These are phyloP conservation scores for Antheraea yamamai DNA, from an alignment of 2,888 invertebrate species.

Conservation along the genomic window DNA sequence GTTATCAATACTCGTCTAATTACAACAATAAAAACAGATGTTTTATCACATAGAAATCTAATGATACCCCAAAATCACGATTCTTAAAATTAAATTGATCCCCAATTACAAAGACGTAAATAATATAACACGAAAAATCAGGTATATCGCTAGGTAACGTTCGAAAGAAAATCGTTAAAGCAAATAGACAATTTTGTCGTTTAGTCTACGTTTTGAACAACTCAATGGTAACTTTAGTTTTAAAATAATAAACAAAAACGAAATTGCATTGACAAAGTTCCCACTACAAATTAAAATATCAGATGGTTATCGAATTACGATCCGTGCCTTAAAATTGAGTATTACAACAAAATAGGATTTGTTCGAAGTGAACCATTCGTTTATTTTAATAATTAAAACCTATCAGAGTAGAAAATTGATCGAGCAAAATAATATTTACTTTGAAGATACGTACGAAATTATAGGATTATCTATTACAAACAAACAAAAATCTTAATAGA, in stretches of 20 bases:
- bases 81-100: constrained; percentile 78
- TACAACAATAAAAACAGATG: constrained; percentile 54
- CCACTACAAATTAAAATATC: constrained; percentile 29
- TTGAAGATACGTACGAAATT: constrained; percentile 35
- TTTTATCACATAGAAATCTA: constrained; percentile 76
- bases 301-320: constrained; percentile 32
- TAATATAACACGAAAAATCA: constrained; percentile 71
- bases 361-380: constrained; percentile 24
- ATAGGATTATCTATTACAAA: constrained; percentile 27
- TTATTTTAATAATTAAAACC: constrained; percentile 17
- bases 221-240: constrained; percentile 78
- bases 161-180: constrained; percentile 72
- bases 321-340: constrained; percentile 52
- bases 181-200: constrained; percentile 63
- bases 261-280: constrained; percentile 53
- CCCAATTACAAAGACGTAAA: constrained; percentile 68
- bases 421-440: constrained; percentile 26
- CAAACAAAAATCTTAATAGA: constrained; percentile 45
- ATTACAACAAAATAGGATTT: constrained; percentile 40
- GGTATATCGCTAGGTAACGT: constrained; percentile 78
- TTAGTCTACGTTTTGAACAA: constrained; percentile 74
- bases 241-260: constrained; percentile 48
- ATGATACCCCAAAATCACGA: constrained; percentile 77
- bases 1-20: constrained; percentile 60
- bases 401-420: constrained; percentile 12